These are phyloP conservation scores for Anguilla rostrata DNA, from an alignment of 2,113 vertebrate genomes.

Conservation along the genomic window DNA sequence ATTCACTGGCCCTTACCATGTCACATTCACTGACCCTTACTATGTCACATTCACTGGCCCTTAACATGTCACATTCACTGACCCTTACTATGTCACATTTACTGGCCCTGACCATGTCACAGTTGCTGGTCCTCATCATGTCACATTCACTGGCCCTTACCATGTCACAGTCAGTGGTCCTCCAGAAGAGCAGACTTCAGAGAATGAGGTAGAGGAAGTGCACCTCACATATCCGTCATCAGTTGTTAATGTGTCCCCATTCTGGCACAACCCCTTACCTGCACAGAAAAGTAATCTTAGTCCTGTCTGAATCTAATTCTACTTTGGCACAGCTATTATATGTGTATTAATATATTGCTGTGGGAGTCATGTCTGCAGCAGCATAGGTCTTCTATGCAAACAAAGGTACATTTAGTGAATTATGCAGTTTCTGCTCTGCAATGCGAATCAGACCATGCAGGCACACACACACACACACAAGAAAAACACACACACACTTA, in stretches of 20 bases:
- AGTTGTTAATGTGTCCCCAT: constrained; percentile 35
- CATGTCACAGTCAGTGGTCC: constrained; percentile 40
- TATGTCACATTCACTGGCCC: no score
- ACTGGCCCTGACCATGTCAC: no score
- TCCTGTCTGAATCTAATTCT: background rate
- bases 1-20: background rate
- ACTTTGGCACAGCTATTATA: background rate
- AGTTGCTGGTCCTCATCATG: no score
- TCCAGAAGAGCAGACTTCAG: constrained; percentile 44
- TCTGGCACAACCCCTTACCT: constrained; percentile 46
- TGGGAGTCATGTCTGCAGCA: no score
- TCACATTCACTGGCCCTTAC: constrained; percentile 46
- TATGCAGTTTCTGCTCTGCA: background rate
- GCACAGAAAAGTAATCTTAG: background rate
- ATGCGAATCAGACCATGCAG: no score
- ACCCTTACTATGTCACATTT: no score
- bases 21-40: no score
- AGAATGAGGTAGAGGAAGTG: constrained; percentile 39
- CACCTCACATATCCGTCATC: constrained; percentile 53
- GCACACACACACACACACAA: no score
- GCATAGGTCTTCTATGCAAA: no score
- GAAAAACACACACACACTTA: no score
- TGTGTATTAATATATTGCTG: background rate
- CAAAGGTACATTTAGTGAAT: no score
- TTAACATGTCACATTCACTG: no score